Evolutionary conservation across 2,888 invertebrate species (phyloP).

Genomic region (Podotricha telesiphe): DNA sequence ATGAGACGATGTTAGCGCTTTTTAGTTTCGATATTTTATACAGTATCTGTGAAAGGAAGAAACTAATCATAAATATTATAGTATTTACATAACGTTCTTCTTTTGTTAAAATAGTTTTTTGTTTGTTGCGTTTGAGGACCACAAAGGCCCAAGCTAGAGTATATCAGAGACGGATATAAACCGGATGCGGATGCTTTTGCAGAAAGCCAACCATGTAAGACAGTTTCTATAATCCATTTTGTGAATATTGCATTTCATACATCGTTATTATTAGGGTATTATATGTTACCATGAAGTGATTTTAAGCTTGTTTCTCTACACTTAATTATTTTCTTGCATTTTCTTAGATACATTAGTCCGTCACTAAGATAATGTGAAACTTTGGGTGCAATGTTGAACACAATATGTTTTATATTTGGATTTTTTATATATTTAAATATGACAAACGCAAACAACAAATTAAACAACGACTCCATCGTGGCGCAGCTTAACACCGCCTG

Average conservation of each 20-base stretch:
- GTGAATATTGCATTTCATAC: background rate
- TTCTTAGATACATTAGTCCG: too few relatives aligned
- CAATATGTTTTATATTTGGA: too few relatives aligned
- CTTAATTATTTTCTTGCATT: too few relatives aligned
- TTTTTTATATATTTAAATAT: too few relatives aligned
- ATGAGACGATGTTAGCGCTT: slow-evolving; percentile 22
- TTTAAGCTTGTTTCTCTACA: too few relatives aligned
- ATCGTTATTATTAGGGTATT: background rate
- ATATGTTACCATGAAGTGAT: background rate
- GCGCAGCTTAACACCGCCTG: too few relatives aligned
- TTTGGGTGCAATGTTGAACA: too few relatives aligned
- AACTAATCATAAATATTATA: background rate
- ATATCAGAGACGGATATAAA: slow-evolving; percentile 4
- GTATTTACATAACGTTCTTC: background rate
- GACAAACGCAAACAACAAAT: too few relatives aligned
- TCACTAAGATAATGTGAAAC: too few relatives aligned
- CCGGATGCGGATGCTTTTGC: slow-evolving; percentile 1
- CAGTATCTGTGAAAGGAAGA: background rate
- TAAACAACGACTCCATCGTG: too few relatives aligned
- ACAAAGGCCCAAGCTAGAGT: background rate
- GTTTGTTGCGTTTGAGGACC: background rate
- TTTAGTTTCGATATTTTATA: slow-evolving; percentile 22
- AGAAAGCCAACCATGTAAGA: background rate
- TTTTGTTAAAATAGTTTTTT: background rate
- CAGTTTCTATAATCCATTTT: background rate